phyloP scores from a whole-genome alignment of 1,140 invertebrate species.

The Lepidurus couesii region DNA sequence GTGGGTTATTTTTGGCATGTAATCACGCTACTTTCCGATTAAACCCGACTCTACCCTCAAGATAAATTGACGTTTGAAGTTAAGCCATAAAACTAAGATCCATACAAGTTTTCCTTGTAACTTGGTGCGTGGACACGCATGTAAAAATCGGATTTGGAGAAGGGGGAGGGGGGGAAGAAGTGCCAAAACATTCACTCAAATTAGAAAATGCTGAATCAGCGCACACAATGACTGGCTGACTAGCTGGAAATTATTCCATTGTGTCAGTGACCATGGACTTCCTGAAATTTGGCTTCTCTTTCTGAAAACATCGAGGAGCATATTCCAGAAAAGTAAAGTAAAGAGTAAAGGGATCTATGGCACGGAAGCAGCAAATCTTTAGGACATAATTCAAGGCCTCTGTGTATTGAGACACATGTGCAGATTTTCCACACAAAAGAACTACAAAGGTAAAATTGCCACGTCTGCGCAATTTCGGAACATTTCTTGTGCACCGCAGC shows the following conservation, averaged over 20 bases:
- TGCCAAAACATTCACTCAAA: background rate
- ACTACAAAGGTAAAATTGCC: constrained; percentile 44
- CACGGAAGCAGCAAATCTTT: too few relatives aligned
- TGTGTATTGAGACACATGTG: background rate
- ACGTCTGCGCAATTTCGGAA: constrained; percentile 65
- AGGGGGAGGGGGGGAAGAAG: background rate
- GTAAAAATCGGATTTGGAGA: background rate
- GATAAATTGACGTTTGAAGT: background rate
- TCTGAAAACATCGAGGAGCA: too few relatives aligned
- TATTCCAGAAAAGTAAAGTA: too few relatives aligned
- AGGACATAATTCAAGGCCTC: background rate
- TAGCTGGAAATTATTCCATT: background rate
- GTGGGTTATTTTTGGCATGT: background rate
- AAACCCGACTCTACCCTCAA: background rate
- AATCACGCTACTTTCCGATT: background rate
- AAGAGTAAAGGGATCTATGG: too few relatives aligned
- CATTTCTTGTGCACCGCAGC: constrained; percentile 60
- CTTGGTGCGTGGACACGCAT: too few relatives aligned
- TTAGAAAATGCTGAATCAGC: background rate
- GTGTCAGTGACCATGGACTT: too few relatives aligned
- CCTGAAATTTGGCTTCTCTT: too few relatives aligned
- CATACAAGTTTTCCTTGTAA: background rate
- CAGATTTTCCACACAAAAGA: background rate
- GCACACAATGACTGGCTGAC: background rate
- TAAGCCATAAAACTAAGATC: background rate